Evolutionary conservation across 2,113 vertebrate genomes (phyloP), one percentile per base, ranked within the genome.

Genomic region (Anser brachyrhynchus): DNA sequence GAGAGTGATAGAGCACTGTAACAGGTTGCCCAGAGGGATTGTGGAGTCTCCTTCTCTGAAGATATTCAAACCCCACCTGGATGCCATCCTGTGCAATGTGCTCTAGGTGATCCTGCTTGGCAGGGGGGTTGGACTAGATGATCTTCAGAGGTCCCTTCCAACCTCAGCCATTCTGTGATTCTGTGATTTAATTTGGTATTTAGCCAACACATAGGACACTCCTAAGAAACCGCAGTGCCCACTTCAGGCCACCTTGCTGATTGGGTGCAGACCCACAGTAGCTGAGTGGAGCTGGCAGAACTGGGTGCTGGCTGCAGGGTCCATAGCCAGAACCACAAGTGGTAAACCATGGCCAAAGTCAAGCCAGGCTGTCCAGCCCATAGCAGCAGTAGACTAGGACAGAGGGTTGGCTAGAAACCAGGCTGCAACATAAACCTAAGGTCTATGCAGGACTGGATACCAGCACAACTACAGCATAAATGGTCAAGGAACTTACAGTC

Each of bases 391-490:
- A 78, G 46, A 61, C 33, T 23, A 4, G 11, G 39, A 3, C 44
- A 66, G 25, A 82, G 35, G 20, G n/a, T 20, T 14, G 14, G 21
- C 41, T 51, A 84, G 28, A 61, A 84, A 33, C 25, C 62, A 61
- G 17, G 44, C 66, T 84, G 39, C 17, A 49, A 13, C 33, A 19
- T 16, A n/a, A 28, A 35, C 31, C 51, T 33, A 26, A 41, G 37
- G 10, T 44, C 22, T 71, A 4, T 4, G 28, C 37, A 46, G 13
- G 4, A 28, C 28, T 72, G 72, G 64, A 41, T 11, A 54, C 14
- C 14, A 41, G 13, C 43, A 29, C 19, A 59, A 39, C n/a, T 16
- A 4, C 13, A 23, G 28, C 20, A 14, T 37, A 0, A 0, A 1
- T 69, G 37, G 21, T 29, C 29, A 35, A 84, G 33, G 5, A 5